Conservation (phyloP, 2,888 invertebrate species). For the Pseudoips prasinana region DNA sequence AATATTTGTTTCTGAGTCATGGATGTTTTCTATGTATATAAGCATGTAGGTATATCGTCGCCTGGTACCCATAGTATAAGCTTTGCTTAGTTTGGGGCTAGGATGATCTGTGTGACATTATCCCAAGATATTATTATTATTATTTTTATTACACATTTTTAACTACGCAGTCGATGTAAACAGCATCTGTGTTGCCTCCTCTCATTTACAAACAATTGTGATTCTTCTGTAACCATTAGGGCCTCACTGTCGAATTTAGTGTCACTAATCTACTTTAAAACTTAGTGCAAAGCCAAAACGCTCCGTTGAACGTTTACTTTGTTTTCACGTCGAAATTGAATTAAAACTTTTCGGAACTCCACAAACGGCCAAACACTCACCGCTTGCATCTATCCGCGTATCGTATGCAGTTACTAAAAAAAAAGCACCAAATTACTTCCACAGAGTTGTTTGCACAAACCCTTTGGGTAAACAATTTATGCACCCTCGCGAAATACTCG, state of each 20-base stretch:
- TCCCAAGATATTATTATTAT: too few species aligned
- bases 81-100: too few species aligned
- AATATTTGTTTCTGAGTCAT: too few species aligned
- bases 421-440: constrained; percentile 42
- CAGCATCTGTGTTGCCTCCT: too few species aligned
- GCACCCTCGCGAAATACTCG: constrained; percentile 58
- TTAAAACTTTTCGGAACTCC: constrained; percentile 55
- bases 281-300: constrained; percentile 45
- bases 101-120: too few species aligned
- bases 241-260: constrained; percentile 32
- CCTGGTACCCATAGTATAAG: too few species aligned
- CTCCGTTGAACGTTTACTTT: constrained; percentile 53
- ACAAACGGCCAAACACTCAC: constrained; percentile 28
- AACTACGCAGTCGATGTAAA: too few species aligned
- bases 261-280: constrained; percentile 57
- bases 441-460: constrained; percentile 65
- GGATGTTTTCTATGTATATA: too few species aligned
- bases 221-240: too few species aligned
- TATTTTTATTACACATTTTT: too few species aligned
- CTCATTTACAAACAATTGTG: too few species aligned
- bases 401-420: constrained; percentile 56
- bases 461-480: constrained; percentile 75
- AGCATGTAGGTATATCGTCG: too few species aligned
- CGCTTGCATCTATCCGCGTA: constrained; percentile 29
- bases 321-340: constrained; percentile 53